A percentile compares a stretch with the other conserved stretches of the same genome.
Evolutionary conservation across 2,888 invertebrate species (phyloP).

Genomic region (Blera fallax): DNA sequence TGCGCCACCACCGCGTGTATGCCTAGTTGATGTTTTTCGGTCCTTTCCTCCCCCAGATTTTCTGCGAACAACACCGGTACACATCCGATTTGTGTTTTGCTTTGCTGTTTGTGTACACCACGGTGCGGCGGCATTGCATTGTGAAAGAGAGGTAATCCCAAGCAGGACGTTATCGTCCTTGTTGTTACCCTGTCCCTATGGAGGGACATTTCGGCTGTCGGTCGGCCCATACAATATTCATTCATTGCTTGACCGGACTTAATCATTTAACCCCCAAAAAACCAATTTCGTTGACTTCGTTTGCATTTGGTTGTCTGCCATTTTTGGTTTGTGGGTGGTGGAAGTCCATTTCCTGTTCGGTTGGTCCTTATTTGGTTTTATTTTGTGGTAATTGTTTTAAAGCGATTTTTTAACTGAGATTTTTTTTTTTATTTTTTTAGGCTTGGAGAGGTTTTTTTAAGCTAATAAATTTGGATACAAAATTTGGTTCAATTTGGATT

Average conservation of each 20-base stretch:
- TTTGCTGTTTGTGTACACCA: constrained; percentile 6
- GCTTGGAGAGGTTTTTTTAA: too few relatives aligned
- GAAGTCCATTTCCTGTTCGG: constrained; percentile 11
- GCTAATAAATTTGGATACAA: too few relatives aligned
- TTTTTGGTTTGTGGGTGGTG: not conserved
- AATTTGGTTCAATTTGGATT: too few relatives aligned
- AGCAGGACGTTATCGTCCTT: constrained; percentile 7
- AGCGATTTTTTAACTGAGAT: not conserved
- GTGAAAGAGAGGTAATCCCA: constrained; percentile 24
- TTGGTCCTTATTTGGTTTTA: not conserved
- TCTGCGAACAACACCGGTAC: not conserved
- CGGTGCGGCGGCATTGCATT: constrained; percentile 6
- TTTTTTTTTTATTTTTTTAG: not conserved
- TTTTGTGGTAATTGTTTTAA: constrained; percentile 17
- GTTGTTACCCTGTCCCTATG: not conserved
- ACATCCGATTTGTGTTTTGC: constrained; percentile 26
- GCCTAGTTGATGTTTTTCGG: not conserved
- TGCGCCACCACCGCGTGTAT: too few relatives aligned
- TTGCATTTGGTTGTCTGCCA: too few relatives aligned
- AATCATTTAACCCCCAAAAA: constrained; percentile 16
- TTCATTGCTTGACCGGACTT: constrained; percentile 7
- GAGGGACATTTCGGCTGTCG: not conserved
- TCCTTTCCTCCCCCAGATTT: not conserved
- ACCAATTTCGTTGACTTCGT: constrained; percentile 34
- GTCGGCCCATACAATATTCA: constrained; percentile 6